A percentile compares a stretch with the other conserved stretches of the same genome.
These are phyloP conservation scores for Limenitis camilla DNA, from an alignment of 2,888 invertebrate genomes.

Conservation along the genomic window DNA sequence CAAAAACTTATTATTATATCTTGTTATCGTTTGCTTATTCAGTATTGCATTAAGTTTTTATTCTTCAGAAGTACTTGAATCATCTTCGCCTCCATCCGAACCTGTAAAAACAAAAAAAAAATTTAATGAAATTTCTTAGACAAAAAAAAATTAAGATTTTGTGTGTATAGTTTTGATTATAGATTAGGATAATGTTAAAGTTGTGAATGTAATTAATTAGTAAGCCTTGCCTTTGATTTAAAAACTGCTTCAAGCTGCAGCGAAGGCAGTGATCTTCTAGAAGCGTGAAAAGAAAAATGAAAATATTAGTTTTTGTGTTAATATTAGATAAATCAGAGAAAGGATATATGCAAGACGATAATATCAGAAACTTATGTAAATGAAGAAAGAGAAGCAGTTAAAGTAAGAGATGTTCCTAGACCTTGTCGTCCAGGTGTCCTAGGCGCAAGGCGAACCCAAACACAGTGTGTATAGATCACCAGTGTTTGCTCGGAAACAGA, in stretches of 20 bases:
- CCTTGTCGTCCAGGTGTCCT: constrained; percentile 19
- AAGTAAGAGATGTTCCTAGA: constrained; percentile 1
- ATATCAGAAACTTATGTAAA: background rate
- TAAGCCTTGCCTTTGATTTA: too few relatives aligned
- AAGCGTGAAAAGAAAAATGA: too few relatives aligned
- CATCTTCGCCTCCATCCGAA: background rate
- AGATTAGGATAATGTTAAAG: too few relatives aligned
- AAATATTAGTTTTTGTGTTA: too few relatives aligned
- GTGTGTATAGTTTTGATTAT: too few relatives aligned
- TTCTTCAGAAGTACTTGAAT: background rate
- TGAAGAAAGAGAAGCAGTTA: background rate
- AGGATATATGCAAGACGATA: background rate
- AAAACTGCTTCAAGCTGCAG: too few relatives aligned
- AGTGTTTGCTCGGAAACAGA: constrained; percentile 26
- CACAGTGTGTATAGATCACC: constrained; percentile 30
- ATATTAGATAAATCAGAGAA: too few relatives aligned
- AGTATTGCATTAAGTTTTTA: too few relatives aligned
- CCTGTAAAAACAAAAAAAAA: background rate
- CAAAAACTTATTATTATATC: background rate
- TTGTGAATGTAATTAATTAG: too few relatives aligned
- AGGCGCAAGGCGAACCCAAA: constrained; percentile 32
- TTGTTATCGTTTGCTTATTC: background rate
- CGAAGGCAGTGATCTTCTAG: too few relatives aligned
- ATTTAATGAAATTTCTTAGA: background rate
- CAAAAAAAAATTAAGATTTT: too few relatives aligned